Evolutionary conservation across 2,113 vertebrate genomes (phyloP), one percentile per base, ranked within the genome.

Genomic region (Chlamydotis undulata): DNA sequence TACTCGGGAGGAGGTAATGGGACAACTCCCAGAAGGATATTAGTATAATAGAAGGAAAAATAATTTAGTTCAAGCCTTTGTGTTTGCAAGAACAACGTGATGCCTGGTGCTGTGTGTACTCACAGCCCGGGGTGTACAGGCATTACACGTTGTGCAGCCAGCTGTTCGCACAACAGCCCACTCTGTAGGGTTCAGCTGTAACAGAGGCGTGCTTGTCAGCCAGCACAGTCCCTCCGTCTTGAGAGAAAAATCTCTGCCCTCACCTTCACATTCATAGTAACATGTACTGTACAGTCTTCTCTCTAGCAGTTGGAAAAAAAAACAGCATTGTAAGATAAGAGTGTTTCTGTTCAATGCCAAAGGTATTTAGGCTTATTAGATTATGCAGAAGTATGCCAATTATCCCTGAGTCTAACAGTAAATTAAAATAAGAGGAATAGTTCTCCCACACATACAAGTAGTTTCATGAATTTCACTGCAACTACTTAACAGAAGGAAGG

Each of bases 391-490:
- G 39, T 83, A n/a, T 64, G 83, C 88, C 61, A 83, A 13, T 89
- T 89, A 76, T 94, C 92, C 92, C 92, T 90, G 96, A 94, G 85
- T 90, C 94, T 90, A 52, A 83, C 43, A 73, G 90, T 55, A 70
- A 77, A 93, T 37, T 25, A 67, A 91, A 87, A 12, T 39, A 86
- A 78, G 77, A 88, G 85, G 82, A 59, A 37, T 8, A 28, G 25
- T 43, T 88, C 65, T 92, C 79, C 26, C 29, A 75, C 71, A 56
- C 29, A 6, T n/a, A 15, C 21, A 70, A 81, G 73, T 7, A 64
- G 43, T 68, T 59, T 55, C 21, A 63, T 16, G 35, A 59, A 68
- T 90, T 90, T 88, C 69, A 86, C 64, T 83, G 79, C 52, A 70
- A 47, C 60, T 87, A 22, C 80, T 82, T 56, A 60, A 49, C 0